A percentile compares a stretch with the other conserved stretches of the same genome.
Conservation (phyloP, 2,888 invertebrate species). For the Netelia melanura region DNA sequence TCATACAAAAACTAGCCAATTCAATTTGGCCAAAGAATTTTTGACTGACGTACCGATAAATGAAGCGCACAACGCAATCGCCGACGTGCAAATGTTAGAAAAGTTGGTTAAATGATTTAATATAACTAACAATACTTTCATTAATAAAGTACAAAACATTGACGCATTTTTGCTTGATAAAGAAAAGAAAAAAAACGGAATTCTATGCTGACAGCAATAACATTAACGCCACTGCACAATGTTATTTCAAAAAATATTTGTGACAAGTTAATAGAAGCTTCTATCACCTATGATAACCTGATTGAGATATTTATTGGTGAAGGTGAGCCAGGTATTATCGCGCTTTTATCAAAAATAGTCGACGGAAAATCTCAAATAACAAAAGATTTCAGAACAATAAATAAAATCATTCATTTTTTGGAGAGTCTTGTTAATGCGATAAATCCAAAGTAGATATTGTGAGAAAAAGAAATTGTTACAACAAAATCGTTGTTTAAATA, state of each 20-base stretch:
- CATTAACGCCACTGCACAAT: constrained; percentile 26
- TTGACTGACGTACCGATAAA: neutral
- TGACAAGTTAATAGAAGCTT: neutral
- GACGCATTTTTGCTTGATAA: constrained; percentile 23
- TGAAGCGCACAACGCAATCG: constrained; percentile 18
- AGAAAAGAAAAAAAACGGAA: constrained; percentile 22
- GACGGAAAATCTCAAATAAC: constrained; percentile 16
- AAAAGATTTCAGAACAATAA: neutral
- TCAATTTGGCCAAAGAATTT: constrained; percentile 3
- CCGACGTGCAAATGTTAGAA: constrained; percentile 15
- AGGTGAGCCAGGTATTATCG: neutral
- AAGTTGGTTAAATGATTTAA: constrained; percentile 23
- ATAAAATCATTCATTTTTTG: constrained; percentile 9
- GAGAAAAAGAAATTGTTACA: too few relatives aligned
- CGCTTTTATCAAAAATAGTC: neutral
- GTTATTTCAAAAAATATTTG: constrained; percentile 25
- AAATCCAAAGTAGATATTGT: neutral
- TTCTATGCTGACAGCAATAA: constrained; percentile 6
- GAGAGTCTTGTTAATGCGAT: neutral
- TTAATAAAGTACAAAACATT: constrained; percentile 29
- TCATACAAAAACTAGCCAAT: constrained; percentile 1
- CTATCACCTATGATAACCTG: constrained; percentile 12
- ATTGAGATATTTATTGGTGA: constrained; percentile 11
- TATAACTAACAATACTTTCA: constrained; percentile 30
- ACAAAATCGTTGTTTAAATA: too few relatives aligned